Base-by-base conservation (phyloP, 2,797 vertebrate genomes). In the Harpagifer antarcticus region DNA sequence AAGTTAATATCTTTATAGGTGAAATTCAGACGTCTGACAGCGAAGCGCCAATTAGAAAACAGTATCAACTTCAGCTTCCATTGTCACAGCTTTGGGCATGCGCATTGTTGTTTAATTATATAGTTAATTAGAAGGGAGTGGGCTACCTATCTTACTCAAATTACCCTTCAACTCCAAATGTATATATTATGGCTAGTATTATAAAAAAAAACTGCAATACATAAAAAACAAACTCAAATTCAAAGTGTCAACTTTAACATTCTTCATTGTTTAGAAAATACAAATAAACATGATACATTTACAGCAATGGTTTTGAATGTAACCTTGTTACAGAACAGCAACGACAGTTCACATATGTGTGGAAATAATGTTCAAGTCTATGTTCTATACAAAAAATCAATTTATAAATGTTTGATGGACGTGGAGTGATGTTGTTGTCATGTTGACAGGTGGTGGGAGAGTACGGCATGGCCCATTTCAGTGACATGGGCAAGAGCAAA, bases 401-500 rank as follows among this genome's bases (percentile, higher is more conserved):
- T 19, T 20, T 2, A 1, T 5, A 49, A 31, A 16, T 12, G 50
- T 53, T 27, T 71, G 5, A 44, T 52, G n/a, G 16, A 67, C 47
- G 15, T 61, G 31, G 2, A 45, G 9, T 82, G 37, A 70, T 5
- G 1, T 9, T 42, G 0, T 3, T 64, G 0, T 66, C 2, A 1
- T 68, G 53, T 23, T 85, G 47, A 20, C 92, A 99, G 98, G 97
- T 95, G 67, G 91, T 93, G 71, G 95, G 95, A 3, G 97, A 99
- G 80, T 96, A 97, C 3, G 98, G 98, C 59, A 96, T 99, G 96
- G 97, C 97, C 19, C 97, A 96, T 11, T 97, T 98, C 91, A 95
- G 97, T 1, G 96, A 97, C 77, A 90, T 86, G 11, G 93, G 92
- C 8, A 92, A 91, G 71, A 90, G 85, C 87, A 94, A 90, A 88